Evolutionary conservation across 2,888 invertebrate genomes (phyloP).

Genomic region (Omphaloscelis lunosa): DNA sequence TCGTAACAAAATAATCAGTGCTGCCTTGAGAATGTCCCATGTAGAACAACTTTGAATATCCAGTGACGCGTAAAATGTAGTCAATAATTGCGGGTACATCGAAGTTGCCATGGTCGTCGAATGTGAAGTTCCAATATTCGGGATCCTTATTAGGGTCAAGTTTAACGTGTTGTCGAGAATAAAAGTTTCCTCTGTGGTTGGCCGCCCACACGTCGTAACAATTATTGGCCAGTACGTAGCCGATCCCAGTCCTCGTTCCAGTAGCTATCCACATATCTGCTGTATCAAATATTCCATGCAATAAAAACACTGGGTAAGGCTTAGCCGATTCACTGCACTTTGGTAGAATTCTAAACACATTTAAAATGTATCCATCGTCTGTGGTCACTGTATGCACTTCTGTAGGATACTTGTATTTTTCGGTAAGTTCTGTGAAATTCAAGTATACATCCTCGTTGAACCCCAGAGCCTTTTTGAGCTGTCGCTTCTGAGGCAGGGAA

Average conservation of each 20-base stretch:
- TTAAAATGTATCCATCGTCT: conserved; percentile 81
- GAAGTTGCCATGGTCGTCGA: conserved; percentile 93
- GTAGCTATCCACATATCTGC: conserved; percentile 80
- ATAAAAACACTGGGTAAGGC: conserved; percentile 76
- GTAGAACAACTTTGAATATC: conserved; percentile 90
- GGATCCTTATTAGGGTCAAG: conserved; percentile 81
- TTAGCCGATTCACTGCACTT: conserved; percentile 71
- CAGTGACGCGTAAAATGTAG: conserved; percentile 82
- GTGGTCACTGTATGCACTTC: conserved; percentile 78
- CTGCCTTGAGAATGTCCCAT: conserved; percentile 94
- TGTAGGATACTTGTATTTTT: conserved; percentile 76
- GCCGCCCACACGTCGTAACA: conserved; percentile 89
- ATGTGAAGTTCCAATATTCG: conserved; percentile 90
- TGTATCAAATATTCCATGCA: conserved; percentile 80
- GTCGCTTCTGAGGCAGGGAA: conserved; percentile 76
- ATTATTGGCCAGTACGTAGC: conserved; percentile 83
- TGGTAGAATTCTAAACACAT: conserved; percentile 77
- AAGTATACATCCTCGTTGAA: conserved; percentile 83
- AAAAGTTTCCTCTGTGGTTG: conserved; percentile 91
- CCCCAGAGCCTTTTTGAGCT: conserved; percentile 78
- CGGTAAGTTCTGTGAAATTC: conserved; percentile 80
- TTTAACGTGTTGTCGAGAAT: conserved; percentile 90
- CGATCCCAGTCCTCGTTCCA: conserved; percentile 75
- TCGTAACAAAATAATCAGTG: conserved; percentile 90
- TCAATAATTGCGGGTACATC: conserved; percentile 93